Evolutionary conservation across 2,797 vertebrate genomes (phyloP).

Genomic region (Microctenopoma lineatum): DNA sequence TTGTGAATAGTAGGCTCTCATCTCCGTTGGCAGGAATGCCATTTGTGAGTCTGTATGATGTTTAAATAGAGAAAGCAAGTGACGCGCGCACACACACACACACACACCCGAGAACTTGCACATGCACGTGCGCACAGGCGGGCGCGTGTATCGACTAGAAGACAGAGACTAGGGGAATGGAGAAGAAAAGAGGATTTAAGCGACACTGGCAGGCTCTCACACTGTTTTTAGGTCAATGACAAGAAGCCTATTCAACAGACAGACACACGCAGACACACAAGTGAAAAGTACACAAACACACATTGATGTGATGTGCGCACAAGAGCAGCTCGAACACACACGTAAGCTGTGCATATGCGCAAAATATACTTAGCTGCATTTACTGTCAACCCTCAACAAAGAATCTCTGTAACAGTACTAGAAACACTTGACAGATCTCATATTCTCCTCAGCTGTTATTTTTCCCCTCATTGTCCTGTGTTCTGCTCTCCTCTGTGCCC

Average conservation of each 20-base stretch:
- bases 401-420: slow-evolving; percentile 34
- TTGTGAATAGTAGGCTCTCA: slow-evolving; percentile 73
- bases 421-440: slow-evolving; percentile 46
- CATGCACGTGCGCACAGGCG: slow-evolving; percentile 14
- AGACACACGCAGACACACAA: slow-evolving; percentile 42
- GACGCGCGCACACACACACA: slow-evolving; percentile 27
- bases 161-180: slow-evolving; percentile 65
- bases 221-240: slow-evolving; percentile 81
- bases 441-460: slow-evolving; percentile 33
- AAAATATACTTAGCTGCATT: slow-evolving; percentile 58
- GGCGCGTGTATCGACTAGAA: slow-evolving; percentile 49
- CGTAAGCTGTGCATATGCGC: slow-evolving; percentile 26
- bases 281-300: slow-evolving; percentile 42
- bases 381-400: slow-evolving; percentile 58
- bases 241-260: slow-evolving; percentile 74
- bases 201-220: slow-evolving; percentile 74
- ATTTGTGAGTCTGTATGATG: slow-evolving; percentile 80
- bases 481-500: not conserved
- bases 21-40: slow-evolving; percentile 72
- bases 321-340: slow-evolving; percentile 9
- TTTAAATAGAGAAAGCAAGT: slow-evolving; percentile 72
- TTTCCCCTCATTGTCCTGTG: slow-evolving; percentile 19
- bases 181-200: slow-evolving; percentile 80
- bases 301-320: slow-evolving; percentile 16
- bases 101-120: slow-evolving; percentile 8